Evolutionary conservation across 1,140 invertebrate genomes (phyloP).

Genomic region (Probaryconus sp.): DNA sequence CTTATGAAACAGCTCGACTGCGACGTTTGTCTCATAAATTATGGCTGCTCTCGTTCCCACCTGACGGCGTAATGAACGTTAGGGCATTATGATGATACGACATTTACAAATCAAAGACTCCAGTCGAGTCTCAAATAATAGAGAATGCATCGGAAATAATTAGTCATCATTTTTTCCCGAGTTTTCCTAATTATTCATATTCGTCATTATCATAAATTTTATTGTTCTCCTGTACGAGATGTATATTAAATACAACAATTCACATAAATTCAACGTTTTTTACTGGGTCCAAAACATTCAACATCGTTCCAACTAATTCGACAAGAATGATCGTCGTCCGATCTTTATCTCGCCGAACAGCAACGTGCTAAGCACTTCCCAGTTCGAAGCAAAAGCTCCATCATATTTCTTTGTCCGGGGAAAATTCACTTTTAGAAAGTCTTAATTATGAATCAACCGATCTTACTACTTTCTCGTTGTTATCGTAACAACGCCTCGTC

Average conservation of each 20-base stretch:
- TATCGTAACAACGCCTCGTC: conserved; percentile 27
- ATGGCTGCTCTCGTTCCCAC: conserved; percentile 10
- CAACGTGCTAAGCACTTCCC: too few relatives aligned
- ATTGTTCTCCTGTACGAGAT: too few relatives aligned
- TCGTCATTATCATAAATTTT: too few relatives aligned
- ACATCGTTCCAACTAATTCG: too few relatives aligned
- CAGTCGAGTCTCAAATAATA: background rate
- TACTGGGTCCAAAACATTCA: too few relatives aligned
- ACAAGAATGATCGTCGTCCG: too few relatives aligned
- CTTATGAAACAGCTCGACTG: conserved; percentile 20
- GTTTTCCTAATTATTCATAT: too few relatives aligned
- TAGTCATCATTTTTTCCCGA: too few relatives aligned
- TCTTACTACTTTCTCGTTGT: conserved; percentile 22
- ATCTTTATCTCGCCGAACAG: too few relatives aligned
- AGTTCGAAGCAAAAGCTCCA: conserved; percentile 1
- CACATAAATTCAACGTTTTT: too few relatives aligned
- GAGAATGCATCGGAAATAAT: background rate
- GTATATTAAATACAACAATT: too few relatives aligned
- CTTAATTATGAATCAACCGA: conserved; percentile 56
- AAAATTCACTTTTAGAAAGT: conserved; percentile 40
- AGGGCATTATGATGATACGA: conserved; percentile 16
- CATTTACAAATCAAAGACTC: conserved; percentile 12
- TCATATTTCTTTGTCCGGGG: conserved; percentile 13
- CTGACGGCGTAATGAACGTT: conserved; percentile 20
- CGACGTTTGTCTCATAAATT: conserved; percentile 38